These are phyloP conservation scores for Blastobasis adustella DNA, from an alignment of 2,888 invertebrate genomes.

Conservation along the genomic window DNA sequence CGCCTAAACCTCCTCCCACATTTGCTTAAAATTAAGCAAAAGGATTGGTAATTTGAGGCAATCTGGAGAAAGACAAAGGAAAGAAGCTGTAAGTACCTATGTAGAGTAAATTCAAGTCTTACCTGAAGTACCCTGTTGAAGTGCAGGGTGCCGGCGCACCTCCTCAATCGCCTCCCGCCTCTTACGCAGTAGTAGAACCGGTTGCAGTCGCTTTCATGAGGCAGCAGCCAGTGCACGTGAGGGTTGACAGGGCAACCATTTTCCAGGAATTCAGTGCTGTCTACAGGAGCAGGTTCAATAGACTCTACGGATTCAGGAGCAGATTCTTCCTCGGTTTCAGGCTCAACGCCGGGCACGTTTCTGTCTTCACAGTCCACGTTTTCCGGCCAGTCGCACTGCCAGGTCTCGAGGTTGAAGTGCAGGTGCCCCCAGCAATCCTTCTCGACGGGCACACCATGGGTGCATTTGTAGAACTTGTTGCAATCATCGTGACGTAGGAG, in stretches of 20 bases:
- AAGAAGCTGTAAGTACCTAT: too few species aligned
- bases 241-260: conserved; percentile 55
- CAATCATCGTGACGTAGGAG: conserved; percentile 75
- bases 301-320: not conserved
- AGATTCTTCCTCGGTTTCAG: conserved; percentile 2
- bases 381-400: conserved; percentile 75
- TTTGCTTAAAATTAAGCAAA: too few species aligned
- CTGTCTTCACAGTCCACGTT: conserved; percentile 76
- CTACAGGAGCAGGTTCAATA: too few species aligned
- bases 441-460: conserved; percentile 75
- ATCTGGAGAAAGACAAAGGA: too few species aligned
- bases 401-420: conserved; percentile 68
- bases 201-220: conserved; percentile 38
- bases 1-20: too few species aligned
- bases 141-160: conserved; percentile 33
- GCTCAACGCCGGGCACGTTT: conserved; percentile 26
- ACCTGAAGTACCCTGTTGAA: conserved; percentile 48
- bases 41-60: too few species aligned
- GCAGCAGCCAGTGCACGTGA: conserved; percentile 46
- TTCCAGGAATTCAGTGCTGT: conserved; percentile 23
- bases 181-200: conserved; percentile 55
- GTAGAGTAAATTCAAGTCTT: conserved; percentile 3
- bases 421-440: conserved; percentile 72
- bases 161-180: conserved; percentile 33
- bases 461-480: conserved; percentile 79